A percentile compares a stretch with the other conserved stretches of the same genome.
Conservation (phyloP, 2,888 invertebrate genomes). For the Andrena bucephala region DNA sequence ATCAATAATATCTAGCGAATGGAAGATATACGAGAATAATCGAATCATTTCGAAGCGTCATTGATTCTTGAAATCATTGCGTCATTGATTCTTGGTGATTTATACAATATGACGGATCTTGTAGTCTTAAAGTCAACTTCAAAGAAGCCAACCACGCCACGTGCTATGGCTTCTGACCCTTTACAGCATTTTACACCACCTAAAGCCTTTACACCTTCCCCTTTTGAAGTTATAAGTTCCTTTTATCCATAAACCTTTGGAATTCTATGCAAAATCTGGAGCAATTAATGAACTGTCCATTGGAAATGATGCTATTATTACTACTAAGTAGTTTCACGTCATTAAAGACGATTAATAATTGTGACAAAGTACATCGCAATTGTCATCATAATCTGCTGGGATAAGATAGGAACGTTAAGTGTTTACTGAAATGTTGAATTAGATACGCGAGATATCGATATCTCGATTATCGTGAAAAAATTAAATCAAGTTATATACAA, state of each 20-base stretch:
- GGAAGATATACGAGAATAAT: conserved; percentile 17
- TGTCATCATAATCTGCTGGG: too few species aligned
- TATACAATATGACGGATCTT: conserved; percentile 34
- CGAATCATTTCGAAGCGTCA: conserved; percentile 13
- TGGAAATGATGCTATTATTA: too few species aligned
- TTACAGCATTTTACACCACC: neutral
- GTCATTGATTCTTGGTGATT: neutral
- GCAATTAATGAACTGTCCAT: neutral
- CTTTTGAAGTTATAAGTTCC: conserved; percentile 5
- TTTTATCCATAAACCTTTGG: neutral
- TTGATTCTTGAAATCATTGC: conserved; percentile 27
- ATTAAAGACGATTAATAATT: too few species aligned
- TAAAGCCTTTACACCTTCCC: conserved; percentile 48
- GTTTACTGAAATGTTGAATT: too few species aligned
- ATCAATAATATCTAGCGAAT: neutral
- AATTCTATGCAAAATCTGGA: neutral
- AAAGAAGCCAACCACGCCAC: conserved; percentile 53
- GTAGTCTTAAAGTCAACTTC: conserved; percentile 47
- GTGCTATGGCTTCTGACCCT: conserved; percentile 46
- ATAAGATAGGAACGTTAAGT: too few species aligned
- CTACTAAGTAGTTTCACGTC: too few species aligned
- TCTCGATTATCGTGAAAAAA: too few species aligned
- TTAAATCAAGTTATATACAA: too few species aligned
- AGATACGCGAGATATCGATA: too few species aligned
- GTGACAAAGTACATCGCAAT: too few species aligned